Percentiles rank a stretch among this genome's conserved stretches.
Conservation (phyloP, 2,888 invertebrate genomes). For the Hirtodrosophila alboralis region DNA sequence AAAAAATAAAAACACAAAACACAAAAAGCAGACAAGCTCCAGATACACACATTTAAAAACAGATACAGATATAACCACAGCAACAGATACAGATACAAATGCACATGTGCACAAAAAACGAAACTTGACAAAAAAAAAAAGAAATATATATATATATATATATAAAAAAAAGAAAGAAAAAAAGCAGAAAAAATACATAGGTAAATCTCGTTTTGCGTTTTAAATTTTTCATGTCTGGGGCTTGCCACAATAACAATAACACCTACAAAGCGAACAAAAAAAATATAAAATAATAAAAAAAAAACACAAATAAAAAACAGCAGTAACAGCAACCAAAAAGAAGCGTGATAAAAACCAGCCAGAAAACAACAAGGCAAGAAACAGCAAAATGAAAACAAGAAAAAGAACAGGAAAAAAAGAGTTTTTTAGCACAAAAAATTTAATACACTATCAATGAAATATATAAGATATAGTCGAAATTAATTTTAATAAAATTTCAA, state of each 20-base stretch:
- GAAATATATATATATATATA: too few relatives aligned
- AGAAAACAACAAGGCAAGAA: slow-evolving; percentile 9
- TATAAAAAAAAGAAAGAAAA: slow-evolving; percentile 9
- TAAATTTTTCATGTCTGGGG: slow-evolving; percentile 53
- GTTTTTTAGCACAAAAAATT: slow-evolving; percentile 8
- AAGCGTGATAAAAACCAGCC: slow-evolving; percentile 42
- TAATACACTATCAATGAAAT: too few relatives aligned
- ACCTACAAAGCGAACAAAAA: slow-evolving; percentile 30
- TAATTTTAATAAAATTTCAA: too few relatives aligned
- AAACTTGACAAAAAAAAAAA: slow-evolving; percentile 48
- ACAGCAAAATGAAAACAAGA: slow-evolving; percentile 2
- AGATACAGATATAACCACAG: slow-evolving; percentile 6
- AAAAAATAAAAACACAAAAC: too few relatives aligned
- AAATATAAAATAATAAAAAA: slow-evolving; percentile 3
- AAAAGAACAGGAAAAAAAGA: too few relatives aligned
- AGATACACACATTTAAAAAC: slow-evolving; percentile 9
- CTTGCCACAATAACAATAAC: slow-evolving; percentile 56
- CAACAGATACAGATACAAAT: slow-evolving; percentile 12
- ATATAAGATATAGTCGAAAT: too few relatives aligned
- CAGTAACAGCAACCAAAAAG: slow-evolving; percentile 20
- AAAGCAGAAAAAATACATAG: slow-evolving; percentile 31
- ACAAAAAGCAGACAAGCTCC: slow-evolving; percentile 12
- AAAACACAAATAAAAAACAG: slow-evolving; percentile 12
- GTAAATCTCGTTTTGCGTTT: slow-evolving; percentile 69
- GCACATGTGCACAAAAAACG: slow-evolving; percentile 36